Evolutionary conservation across 64 coral and sea anemone species (phyloP).

Genomic region (Pocillopora verrucosa): DNA sequence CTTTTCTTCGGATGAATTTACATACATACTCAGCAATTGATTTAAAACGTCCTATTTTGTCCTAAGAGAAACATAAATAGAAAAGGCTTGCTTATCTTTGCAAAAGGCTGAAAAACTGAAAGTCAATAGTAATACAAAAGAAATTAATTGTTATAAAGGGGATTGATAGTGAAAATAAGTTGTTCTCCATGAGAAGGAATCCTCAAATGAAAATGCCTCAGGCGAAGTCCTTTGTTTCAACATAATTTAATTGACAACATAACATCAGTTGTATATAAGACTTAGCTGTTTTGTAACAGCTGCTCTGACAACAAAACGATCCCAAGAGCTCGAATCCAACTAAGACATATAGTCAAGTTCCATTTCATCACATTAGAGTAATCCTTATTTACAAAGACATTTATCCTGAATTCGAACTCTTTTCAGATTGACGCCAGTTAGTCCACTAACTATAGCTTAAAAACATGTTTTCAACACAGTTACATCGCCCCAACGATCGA

Average conservation of each 20-base stretch:
- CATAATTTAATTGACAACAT: conserved; percentile 43
- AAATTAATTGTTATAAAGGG: too few species aligned
- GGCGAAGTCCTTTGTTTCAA: not conserved
- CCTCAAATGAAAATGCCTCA: not conserved
- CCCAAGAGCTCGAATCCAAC: conserved; percentile 10
- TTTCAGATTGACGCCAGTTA: conserved; percentile 25
- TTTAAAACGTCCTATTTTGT: too few species aligned
- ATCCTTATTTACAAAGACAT: conserved; percentile 77
- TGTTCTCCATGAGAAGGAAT: too few species aligned
- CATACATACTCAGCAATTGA: too few species aligned
- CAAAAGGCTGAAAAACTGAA: too few species aligned
- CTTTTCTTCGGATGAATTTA: too few species aligned
- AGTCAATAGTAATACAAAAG: too few species aligned
- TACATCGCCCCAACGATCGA: not conserved
- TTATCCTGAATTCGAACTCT: conserved; percentile 39
- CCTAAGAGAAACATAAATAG: too few species aligned
- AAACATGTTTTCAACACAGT: conserved; percentile 36
- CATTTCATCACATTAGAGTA: conserved; percentile 25
- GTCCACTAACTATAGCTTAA: conserved; percentile 28
- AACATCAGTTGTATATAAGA: not conserved
- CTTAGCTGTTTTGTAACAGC: conserved; percentile 10
- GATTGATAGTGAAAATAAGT: too few species aligned
- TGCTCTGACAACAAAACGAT: conserved; percentile 33
- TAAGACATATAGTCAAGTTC: not conserved
- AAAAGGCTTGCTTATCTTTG: too few species aligned